Evolutionary conservation across 2,797 vertebrate genomes (phyloP), one percentile per base, ranked within the genome.

Genomic region (Ammospiza maritima): DNA sequence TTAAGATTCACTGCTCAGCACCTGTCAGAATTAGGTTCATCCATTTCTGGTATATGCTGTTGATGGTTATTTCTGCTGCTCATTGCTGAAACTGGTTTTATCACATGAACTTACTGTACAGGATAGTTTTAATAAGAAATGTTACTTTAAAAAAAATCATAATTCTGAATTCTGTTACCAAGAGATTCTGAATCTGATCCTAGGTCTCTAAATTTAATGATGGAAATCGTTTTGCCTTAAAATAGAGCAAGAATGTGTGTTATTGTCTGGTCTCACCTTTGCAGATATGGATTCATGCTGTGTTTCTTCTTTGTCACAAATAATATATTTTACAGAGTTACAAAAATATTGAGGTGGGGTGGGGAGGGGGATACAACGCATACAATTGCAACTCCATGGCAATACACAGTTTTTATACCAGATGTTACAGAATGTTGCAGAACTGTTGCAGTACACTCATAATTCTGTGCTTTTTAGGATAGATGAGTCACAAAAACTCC

Each of bases 1-100:
- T 61, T 73, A 71, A 44, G 71, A 26, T 62, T 83, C 34, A 51
- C n/a, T 77, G 56, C 62, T 91, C 89, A 89, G 77, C 84, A 78
- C 34, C 56, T 86, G 17, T 84, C 90, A 95, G 81, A 82, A 89
- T 93, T 64, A 83, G 72, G 53, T 53, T 81, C 32, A 82, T 80
- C 48, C 53, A 50, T 47, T 94, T 38, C 25, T 36, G 23, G 14
- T 50, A n/a, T 14, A 60, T 80, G 10, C 29, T 77, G 56, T 32
- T 57, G 64, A 22, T 50, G 58, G 25, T 71, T 88, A 45, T 76
- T 76, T 11, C 53, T 85, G 34, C 57, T 83, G 18, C 51, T 94
- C 10, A 12, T 73, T 70, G 82, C 18, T 70, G 34, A 79, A 88
- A 73, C 6, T 19, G 16, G 5, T 78, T 90, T 88, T 45, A 42